Conservation (phyloP, 2,113 vertebrate species). For the Polypterus senegalus region DNA sequence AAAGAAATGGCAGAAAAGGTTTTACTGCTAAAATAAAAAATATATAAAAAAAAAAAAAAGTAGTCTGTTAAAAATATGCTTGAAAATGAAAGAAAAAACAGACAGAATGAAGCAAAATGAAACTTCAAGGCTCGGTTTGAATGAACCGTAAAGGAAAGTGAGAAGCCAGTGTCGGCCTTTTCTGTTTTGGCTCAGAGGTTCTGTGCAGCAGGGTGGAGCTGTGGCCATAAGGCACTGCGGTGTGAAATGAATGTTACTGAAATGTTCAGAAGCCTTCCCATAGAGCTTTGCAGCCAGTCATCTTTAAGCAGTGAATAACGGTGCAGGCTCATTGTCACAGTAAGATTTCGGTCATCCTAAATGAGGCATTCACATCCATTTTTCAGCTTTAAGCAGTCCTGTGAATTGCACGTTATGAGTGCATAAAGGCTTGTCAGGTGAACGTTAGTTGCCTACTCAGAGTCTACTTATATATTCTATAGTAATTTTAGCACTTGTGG, state of each 20-base stretch:
- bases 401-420: too few species aligned
- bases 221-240: slow-evolving; percentile 59
- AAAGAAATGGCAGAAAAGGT: background rate
- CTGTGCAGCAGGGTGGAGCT: slow-evolving; percentile 31
- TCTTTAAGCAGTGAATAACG: slow-evolving; percentile 19
- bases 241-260: slow-evolving; percentile 29
- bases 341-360: slow-evolving; percentile 10
- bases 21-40: background rate
- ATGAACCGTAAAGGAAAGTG: too few species aligned
- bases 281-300: slow-evolving; percentile 16
- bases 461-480: too few species aligned
- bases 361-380: slow-evolving; percentile 2
- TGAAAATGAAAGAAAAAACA: slow-evolving; percentile 8
- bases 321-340: slow-evolving; percentile 28
- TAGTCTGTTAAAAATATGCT: slow-evolving; percentile 27
- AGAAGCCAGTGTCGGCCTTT: background rate
- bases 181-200: slow-evolving; percentile 32
- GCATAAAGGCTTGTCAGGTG: slow-evolving; percentile 37
- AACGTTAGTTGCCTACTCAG: background rate
- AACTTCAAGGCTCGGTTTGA: too few species aligned
- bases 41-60: slow-evolving; percentile 30
- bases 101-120: background rate
- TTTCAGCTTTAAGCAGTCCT: too few species aligned
- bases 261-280: slow-evolving; percentile 23
- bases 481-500: too few species aligned